Conservation (phyloP, 2,113 vertebrate species). For the Coptodon bakossiorum region DNA sequence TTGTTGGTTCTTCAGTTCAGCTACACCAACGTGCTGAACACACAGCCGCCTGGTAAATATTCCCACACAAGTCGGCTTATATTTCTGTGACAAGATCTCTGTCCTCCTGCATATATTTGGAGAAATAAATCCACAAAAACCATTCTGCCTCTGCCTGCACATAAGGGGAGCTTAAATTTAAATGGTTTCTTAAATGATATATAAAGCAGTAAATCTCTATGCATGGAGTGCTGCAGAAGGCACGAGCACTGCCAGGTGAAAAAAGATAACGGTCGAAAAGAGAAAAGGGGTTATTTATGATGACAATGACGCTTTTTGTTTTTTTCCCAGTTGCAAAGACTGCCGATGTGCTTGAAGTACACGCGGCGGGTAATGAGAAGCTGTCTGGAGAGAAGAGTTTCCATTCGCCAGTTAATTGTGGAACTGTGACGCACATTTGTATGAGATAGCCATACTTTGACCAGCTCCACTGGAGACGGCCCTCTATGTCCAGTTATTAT, state of each 20-base stretch:
- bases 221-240: not conserved
- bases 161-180: constrained; percentile 42
- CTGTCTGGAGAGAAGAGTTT: constrained; percentile 36
- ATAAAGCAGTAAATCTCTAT: constrained; percentile 46
- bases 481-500: not conserved
- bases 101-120: not conserved
- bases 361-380: constrained; percentile 41
- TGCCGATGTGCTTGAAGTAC: constrained; percentile 7
- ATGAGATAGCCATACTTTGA: not conserved
- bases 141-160: constrained; percentile 16
- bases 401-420: constrained; percentile 44
- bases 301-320: constrained; percentile 23
- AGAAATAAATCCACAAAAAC: constrained; percentile 9
- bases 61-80: not conserved
- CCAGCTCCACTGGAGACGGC: not conserved
- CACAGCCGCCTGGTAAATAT: constrained; percentile 3
- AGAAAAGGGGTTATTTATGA: constrained; percentile 51
- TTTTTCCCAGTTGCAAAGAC: constrained; percentile 33
- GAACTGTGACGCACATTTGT: constrained; percentile 30
- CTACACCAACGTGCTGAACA: not conserved
- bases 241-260: constrained; percentile 23
- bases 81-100: constrained; percentile 4
- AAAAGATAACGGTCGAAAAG: not conserved
- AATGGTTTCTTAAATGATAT: constrained; percentile 56
- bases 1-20: not conserved